Percentiles rank a stretch among this genome's conserved stretches.
Evolutionary conservation across 2,797 vertebrate species (phyloP).

Genomic region (Syngnathus rostellatus): DNA sequence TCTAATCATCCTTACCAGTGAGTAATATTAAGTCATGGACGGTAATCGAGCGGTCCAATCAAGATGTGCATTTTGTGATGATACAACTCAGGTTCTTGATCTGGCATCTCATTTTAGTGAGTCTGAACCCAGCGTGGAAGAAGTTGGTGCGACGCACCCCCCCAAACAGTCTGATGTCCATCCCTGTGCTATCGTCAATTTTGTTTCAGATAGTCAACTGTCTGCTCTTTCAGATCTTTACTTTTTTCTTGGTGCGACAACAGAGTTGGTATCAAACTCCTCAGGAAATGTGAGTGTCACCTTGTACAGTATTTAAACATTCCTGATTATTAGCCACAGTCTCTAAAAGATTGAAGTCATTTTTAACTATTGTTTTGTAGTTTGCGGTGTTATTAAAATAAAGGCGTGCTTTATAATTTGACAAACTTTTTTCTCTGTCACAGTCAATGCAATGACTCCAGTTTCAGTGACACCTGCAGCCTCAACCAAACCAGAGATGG

Average conservation of each 20-base stretch:
- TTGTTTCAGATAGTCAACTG: conserved; percentile 89
- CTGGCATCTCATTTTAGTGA: conserved; percentile 68
- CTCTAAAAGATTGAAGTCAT: too few relatives aligned
- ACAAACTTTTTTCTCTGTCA: not conserved
- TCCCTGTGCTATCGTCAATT: conserved; percentile 83
- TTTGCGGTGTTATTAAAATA: not conserved
- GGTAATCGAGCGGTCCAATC: not conserved
- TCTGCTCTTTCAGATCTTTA: conserved; percentile 80
- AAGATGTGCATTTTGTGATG: not conserved
- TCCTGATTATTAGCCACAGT: too few relatives aligned
- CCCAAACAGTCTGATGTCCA: conserved; percentile 89
- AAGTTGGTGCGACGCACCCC: conserved; percentile 82
- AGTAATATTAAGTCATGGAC: conserved; percentile 48
- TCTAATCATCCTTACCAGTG: conserved; percentile 92
- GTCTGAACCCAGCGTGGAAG: conserved; percentile 92
- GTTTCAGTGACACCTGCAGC: conserved; percentile 32
- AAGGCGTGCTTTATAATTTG: not conserved
- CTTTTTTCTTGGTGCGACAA: conserved; percentile 79
- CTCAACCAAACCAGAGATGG: conserved; percentile 62
- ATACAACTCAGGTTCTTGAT: not conserved
- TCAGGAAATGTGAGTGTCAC: conserved; percentile 77
- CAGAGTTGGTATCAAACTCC: conserved; percentile 83
- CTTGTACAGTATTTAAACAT: not conserved
- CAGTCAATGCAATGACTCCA: conserved; percentile 75
- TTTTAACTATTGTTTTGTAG: too few relatives aligned